phyloP scores from a whole-genome alignment of 2,888 invertebrate species.

The Amitus sp. region DNA sequence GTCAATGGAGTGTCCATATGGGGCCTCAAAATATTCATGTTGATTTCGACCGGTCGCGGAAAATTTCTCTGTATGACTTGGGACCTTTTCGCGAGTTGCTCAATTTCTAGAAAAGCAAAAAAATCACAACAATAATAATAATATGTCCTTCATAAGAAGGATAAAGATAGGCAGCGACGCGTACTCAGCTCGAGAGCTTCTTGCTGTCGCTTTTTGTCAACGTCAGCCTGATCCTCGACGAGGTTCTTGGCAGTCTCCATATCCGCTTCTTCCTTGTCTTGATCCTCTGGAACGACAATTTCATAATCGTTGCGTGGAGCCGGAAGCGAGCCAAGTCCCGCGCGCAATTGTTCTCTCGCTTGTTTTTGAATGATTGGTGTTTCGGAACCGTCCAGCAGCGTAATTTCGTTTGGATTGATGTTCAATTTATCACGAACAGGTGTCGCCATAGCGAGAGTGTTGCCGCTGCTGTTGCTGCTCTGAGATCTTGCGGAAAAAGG shows the following conservation, averaged over 20 bases:
- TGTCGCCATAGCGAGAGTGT: constrained; percentile 70
- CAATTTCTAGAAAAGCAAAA: constrained; percentile 66
- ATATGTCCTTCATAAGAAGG: too few relatives aligned
- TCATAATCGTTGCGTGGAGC: constrained; percentile 97
- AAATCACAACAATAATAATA: constrained; percentile 1
- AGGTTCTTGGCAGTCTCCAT: constrained; percentile 47
- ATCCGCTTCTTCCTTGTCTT: constrained; percentile 67
- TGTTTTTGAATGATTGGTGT: constrained; percentile 80
- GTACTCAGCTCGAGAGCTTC: constrained; percentile 76
- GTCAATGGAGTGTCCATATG: constrained; percentile 80
- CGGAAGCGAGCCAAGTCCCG: constrained; percentile 84
- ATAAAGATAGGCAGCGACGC: too few relatives aligned
- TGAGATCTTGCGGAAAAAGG: constrained; percentile 72
- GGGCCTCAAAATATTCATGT: constrained; percentile 83
- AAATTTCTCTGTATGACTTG: constrained; percentile 86
- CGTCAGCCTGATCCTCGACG: constrained; percentile 88
- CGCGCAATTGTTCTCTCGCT: constrained; percentile 78
- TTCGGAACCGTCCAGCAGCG: constrained; percentile 74
- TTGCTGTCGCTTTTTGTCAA: constrained; percentile 76
- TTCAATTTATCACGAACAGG: constrained; percentile 92
- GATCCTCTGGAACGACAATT: constrained; percentile 93
- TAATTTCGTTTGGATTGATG: constrained; percentile 92
- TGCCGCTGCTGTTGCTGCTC: constrained; percentile 48
- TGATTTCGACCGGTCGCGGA: constrained; percentile 83
- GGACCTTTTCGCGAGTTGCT: constrained; percentile 81